Evolutionary conservation across 2,113 vertebrate genomes (phyloP), one percentile per base, ranked within the genome.

Genomic region (Clupea harengus): DNA sequence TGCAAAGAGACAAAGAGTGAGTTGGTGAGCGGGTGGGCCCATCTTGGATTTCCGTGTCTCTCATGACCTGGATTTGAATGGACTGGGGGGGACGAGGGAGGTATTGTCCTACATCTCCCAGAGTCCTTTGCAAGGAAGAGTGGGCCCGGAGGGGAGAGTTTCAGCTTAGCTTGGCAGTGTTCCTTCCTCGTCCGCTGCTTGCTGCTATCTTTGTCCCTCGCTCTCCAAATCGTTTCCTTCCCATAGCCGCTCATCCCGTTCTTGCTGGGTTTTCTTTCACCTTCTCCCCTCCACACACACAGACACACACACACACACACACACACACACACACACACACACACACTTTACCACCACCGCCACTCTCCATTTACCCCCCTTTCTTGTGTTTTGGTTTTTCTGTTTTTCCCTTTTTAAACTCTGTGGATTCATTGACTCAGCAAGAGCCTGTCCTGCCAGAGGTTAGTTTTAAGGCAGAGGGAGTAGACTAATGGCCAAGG

Each of bases 101-200:
- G 72, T 78, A 13, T 78, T 78, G 28, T 39, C 25, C 72, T 78
- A 13, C 72, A 78, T 78, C 28, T 78, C 72, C 72, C 72, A 78
- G 72, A 78, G 25, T 78, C 3, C 72, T 32, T 10, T 78, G 39
- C 72, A 17, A 78, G 72, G 72, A 78, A 32, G 72, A 78, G 28
- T 78, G 32, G 72, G 72, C 72, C 72, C 28, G 28, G 72, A 78
- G 72, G 72, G 32, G 72, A 39, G 64, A 67, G 7, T 67, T 67
- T 67, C n/a, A 67, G 64, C 64, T 78, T 78, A 78, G 72, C 72
- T 78, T 78, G 72, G 72, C 72, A 39, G 28, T 32, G 72, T 78
- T 78, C 72, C 72, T 39, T 78, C 72, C 72, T 78, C 25, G 25
- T 17, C 25, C 28, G 28, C 72, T 78, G 72, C 72, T 78, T 17